Base-by-base conservation (phyloP, 2,888 invertebrate species). In the Aleiodes leptofemur region DNA sequence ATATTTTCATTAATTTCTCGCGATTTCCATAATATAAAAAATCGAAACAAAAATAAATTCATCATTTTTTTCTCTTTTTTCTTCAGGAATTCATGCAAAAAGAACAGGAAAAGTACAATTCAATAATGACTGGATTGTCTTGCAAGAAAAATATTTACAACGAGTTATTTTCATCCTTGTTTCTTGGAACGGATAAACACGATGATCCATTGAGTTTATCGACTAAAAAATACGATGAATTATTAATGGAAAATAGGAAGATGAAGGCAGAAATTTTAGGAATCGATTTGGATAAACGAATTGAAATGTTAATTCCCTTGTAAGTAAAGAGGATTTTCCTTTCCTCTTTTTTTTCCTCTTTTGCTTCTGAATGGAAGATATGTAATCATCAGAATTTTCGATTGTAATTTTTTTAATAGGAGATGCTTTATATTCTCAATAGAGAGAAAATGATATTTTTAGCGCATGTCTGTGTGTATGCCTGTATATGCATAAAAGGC, bases 71-170 rank as follows among this genome's bases (percentile, higher is more conserved):
- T 0, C n/a, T 11, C 16, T 9, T 72, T 55, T 43, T 16, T 43
- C 80, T 79, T 16, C 61, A 89, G 89, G 82, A 86, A 43, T 82
- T 77, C 38, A 87, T 88, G 86, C 80, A 78, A 53, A 79, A 83
- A 76, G 76, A 84, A 57, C 86, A 87, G 76, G 76, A 80, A 7
- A 83, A 88, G 56, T 88, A 85, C 69, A 77, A 69, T 5, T 68
- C 74, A 3, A 74, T 81, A 29, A 11, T 81, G 14, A 74, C 76
- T 48, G 78, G 81, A 6, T 66, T 78, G 8, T 69, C 82, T 8
- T 81, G 77, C 31, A 76, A 82, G n/a, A 77, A 81, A 69, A 88
- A 87, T 78, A 77, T 83, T 8, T 89, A 86, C 69, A 80, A 84
- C 53, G 82, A 85, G 79, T 79, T 84, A 69, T 85, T 89, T 11